These are phyloP conservation scores for Xiphophorus couchianus DNA, from an alignment of 2,113 vertebrate species.

Conservation along the genomic window DNA sequence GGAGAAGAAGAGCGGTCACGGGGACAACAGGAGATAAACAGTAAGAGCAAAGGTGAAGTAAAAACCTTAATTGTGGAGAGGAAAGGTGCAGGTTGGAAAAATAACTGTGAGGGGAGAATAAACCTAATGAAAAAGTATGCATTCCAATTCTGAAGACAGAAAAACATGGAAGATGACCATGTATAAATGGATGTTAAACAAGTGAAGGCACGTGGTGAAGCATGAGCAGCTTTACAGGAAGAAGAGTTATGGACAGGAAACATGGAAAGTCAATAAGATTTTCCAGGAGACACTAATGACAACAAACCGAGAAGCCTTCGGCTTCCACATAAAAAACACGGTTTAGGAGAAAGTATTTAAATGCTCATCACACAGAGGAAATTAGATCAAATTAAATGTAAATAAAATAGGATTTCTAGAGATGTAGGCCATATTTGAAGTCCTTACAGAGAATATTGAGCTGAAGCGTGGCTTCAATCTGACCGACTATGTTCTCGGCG, in stretches of 20 bases:
- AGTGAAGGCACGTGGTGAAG: slow-evolving; percentile 46
- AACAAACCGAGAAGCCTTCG: slow-evolving; percentile 55
- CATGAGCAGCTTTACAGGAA: slow-evolving; percentile 68
- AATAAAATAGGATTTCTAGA: slow-evolving; percentile 20
- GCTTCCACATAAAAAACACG: slow-evolving; percentile 43
- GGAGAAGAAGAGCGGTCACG: slow-evolving; percentile 73
- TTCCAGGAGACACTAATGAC: slow-evolving; percentile 59
- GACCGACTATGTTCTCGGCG: slow-evolving; percentile 95
- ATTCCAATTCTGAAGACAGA: slow-evolving; percentile 32
- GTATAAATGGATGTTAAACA: slow-evolving; percentile 38
- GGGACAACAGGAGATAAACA: slow-evolving; percentile 55
- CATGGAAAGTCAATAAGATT: slow-evolving; percentile 68
- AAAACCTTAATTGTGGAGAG: slow-evolving; percentile 38
- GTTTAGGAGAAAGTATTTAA: slow-evolving; percentile 39
- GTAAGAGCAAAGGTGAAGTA: slow-evolving; percentile 38
- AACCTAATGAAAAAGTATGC: slow-evolving; percentile 7
- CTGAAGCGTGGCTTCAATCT: slow-evolving; percentile 86
- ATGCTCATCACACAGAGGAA: slow-evolving; percentile 42
- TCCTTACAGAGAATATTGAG: slow-evolving; percentile 96
- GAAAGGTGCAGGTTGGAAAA: slow-evolving; percentile 1
- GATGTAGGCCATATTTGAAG: slow-evolving; percentile 16
- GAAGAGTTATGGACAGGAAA: slow-evolving; percentile 75
- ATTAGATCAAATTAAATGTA: slow-evolving; percentile 33
- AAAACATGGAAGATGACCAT: slow-evolving; percentile 37
- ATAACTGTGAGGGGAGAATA: slow-evolving; percentile 6